Conservation (phyloP, 1,140 invertebrate genomes). For the Thaumatotibia leucotreta region DNA sequence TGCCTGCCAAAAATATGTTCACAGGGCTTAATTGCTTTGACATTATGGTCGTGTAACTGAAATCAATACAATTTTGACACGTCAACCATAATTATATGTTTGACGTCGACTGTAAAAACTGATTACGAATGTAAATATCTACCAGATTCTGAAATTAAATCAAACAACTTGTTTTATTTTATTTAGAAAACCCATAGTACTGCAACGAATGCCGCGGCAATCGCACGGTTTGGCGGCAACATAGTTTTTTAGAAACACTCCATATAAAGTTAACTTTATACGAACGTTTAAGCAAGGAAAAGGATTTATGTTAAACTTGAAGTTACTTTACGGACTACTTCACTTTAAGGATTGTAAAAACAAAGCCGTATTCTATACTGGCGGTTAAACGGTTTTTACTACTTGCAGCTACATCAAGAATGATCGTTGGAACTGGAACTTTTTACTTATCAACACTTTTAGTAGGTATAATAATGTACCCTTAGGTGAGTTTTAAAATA, state of each 20-base stretch:
- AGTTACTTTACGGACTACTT: constrained; percentile 7
- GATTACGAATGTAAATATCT: no score
- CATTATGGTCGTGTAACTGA: no score
- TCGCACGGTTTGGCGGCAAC: neutral
- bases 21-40: no score
- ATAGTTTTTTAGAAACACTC: constrained; percentile 4
- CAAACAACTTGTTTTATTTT: neutral
- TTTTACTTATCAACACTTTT: neutral
- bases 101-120: no score
- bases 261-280: constrained; percentile 8
- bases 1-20: no score
- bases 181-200: neutral
- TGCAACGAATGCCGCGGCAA: neutral
- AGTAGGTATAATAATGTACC: no score
- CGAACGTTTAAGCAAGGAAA: constrained; percentile 8
- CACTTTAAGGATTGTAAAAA: constrained; percentile 8
- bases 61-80: no score
- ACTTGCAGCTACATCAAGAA: neutral
- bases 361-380: neutral
- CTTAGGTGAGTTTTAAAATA: no score
- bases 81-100: no score
- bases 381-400: neutral
- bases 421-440: neutral
- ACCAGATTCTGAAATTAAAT: neutral
- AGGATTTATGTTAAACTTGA: constrained; percentile 12